phyloP scores from a whole-genome alignment of 2,797 vertebrate genomes.

The Tympanoctomys barrerae region DNA sequence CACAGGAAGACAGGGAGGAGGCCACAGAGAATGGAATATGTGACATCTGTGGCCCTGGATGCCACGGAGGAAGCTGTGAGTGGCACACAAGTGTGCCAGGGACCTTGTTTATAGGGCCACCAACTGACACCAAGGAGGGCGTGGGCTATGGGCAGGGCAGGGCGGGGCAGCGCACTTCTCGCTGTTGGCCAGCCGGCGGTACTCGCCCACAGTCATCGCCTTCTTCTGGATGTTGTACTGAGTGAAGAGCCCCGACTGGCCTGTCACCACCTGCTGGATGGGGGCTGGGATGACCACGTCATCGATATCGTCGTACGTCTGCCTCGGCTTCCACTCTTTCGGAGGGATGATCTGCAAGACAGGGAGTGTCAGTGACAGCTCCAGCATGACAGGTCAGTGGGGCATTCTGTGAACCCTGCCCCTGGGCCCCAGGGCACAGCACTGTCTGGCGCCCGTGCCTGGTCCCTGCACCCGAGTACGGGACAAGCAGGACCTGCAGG shows the following conservation, averaged over 20 bases:
- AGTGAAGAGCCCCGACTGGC: conserved; percentile 91
- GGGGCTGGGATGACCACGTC: conserved; percentile 91
- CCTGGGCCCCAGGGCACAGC: neutral
- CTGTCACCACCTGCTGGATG: conserved; percentile 92
- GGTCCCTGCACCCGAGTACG: neutral
- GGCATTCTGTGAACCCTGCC: neutral
- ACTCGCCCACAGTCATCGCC: conserved; percentile 91
- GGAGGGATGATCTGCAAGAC: conserved; percentile 90
- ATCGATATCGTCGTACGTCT: conserved; percentile 90
- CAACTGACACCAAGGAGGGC: neutral
- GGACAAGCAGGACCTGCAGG: neutral
- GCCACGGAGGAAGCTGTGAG: neutral
- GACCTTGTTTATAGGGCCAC: no score
- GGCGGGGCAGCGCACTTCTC: conserved; percentile 87
- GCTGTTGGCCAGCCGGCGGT: conserved; percentile 90
- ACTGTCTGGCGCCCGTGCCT: neutral
- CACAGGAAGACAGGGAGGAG: fast-evolving
- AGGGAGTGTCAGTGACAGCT: neutral
- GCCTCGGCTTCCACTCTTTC: conserved; percentile 90
- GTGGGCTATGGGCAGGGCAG: no score
- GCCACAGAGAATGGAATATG: neutral
- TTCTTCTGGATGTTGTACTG: conserved; percentile 94
- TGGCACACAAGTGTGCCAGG: neutral
- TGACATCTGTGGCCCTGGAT: no score
- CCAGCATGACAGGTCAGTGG: neutral